These are phyloP conservation scores for Gymnogyps californianus DNA, from an alignment of 2,113 vertebrate species.

Conservation along the genomic window DNA sequence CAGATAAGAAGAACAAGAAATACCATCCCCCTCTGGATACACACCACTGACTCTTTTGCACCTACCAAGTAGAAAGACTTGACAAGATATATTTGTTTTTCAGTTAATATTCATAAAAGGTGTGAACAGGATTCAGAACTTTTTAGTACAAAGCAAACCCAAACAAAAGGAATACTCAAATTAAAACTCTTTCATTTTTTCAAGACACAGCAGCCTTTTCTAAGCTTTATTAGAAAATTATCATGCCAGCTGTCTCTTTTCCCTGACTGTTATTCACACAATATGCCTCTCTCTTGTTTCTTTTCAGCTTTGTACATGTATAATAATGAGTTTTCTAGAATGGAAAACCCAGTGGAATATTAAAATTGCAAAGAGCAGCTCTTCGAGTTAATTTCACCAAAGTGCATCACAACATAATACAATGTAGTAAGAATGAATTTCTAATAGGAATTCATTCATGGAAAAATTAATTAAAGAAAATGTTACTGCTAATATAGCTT, in stretches of 20 bases:
- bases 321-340: slow-evolving; percentile 87
- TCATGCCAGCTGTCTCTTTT: slow-evolving; percentile 80
- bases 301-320: slow-evolving; percentile 81
- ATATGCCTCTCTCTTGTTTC: slow-evolving; percentile 83
- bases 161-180: slow-evolving; percentile 72
- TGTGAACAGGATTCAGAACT: slow-evolving; percentile 73
- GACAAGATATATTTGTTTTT: slow-evolving; percentile 72
- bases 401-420: slow-evolving; percentile 74
- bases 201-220: slow-evolving; percentile 73
- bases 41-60: slow-evolving; percentile 56
- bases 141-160: slow-evolving; percentile 72
- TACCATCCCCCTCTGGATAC: slow-evolving; percentile 54
- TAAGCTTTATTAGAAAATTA: slow-evolving; percentile 79
- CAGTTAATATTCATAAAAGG: slow-evolving; percentile 70
- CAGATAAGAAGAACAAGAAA: slow-evolving; percentile 35
- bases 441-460: slow-evolving; percentile 66
- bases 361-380: slow-evolving; percentile 76
- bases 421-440: slow-evolving; percentile 72
- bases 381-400: slow-evolving; percentile 73
- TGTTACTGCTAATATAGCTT: slow-evolving; percentile 43
- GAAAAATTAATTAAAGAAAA: slow-evolving; percentile 72
- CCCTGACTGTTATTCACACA: slow-evolving; percentile 85
- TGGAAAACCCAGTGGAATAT: slow-evolving; percentile 78
- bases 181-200: slow-evolving; percentile 69
- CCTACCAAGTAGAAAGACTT: slow-evolving; percentile 47